Base-by-base conservation (phyloP, 2,888 invertebrate genomes). In the Polymixis lichenea region DNA sequence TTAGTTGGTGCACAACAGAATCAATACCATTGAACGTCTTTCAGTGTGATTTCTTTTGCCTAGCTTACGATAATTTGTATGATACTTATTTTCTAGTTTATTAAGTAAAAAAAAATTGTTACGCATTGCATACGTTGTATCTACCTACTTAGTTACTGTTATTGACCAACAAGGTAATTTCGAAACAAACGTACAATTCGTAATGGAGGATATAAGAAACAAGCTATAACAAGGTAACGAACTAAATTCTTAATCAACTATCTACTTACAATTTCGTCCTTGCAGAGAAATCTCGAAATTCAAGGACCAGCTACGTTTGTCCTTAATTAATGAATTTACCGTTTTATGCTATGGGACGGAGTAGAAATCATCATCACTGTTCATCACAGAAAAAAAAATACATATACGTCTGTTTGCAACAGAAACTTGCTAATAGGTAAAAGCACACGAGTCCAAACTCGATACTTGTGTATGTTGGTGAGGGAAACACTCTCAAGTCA, bases 241-340 rank as follows among this genome's bases (percentile, higher is more conserved):
- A 53, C 60, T 58, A 72, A 75, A 60, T 80, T 64, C n/a, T 62
- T 75, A 75, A 72, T 75, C 55, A 69, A 72, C 32, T 69, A 46
- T 22, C 56, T 75, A 80, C 69, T 80, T 64, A 84, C 70, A 49
- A 66, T 84, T 51, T 68, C 51, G 58, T 70, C 60, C 46, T 58
- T 71, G 32, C 38, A 70, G 32, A 80, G 70, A 61, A 72, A 62
- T 84, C 51, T 75, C 43, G 32, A 74, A 60, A 68, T 55, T 32
- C 43, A 51, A 71, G 55, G 32, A 61, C 43, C 53, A 28, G 49
- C 28, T 19, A 72, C 28, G n/a, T 58, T 46, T 66, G 55, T 38
- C 25, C 64, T 25, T 73, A 66, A 71, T 68, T 46, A 56, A 61
- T 70, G 43, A 51, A 72, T 64, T 58, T 64, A 22, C 19, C 7